Conservation (phyloP, 1,140 invertebrate species). For the Halesus radiatus region DNA sequence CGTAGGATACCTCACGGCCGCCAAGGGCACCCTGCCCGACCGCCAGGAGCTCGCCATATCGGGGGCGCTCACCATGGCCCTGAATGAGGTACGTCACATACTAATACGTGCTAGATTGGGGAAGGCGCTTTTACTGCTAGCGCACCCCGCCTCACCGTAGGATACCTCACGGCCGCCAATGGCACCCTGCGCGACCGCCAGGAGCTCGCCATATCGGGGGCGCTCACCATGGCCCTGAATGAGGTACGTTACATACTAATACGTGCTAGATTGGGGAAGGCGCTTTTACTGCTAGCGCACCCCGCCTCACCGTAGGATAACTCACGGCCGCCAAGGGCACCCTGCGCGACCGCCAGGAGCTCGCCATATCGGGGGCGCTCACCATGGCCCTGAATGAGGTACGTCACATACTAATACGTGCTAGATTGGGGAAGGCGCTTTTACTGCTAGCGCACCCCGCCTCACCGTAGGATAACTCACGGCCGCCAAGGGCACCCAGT, state of each 20-base stretch:
- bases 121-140: no score
- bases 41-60: conserved; percentile 91
- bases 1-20: conserved; percentile 86
- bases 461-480: conserved; percentile 88
- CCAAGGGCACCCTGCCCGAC: conserved; percentile 80
- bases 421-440: no score
- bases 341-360: conserved; percentile 84
- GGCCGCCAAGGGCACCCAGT: conserved; percentile 79
- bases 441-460: no score
- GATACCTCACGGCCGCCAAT: conserved; percentile 84
- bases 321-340: conserved; percentile 83
- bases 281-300: no score
- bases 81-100: conserved; percentile 67
- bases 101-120: no score
- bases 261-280: no score
- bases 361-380: conserved; percentile 84
- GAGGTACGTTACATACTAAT: conserved; percentile 65
- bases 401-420: no score
- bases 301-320: conserved; percentile 84
- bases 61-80: conserved; percentile 70
- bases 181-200: conserved; percentile 83
- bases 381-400: conserved; percentile 69
- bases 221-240: conserved; percentile 65
- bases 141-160: conserved; percentile 81
- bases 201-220: conserved; percentile 89